Base-by-base conservation (phyloP, 1,140 invertebrate species). In the Chlorops oryzae region DNA sequence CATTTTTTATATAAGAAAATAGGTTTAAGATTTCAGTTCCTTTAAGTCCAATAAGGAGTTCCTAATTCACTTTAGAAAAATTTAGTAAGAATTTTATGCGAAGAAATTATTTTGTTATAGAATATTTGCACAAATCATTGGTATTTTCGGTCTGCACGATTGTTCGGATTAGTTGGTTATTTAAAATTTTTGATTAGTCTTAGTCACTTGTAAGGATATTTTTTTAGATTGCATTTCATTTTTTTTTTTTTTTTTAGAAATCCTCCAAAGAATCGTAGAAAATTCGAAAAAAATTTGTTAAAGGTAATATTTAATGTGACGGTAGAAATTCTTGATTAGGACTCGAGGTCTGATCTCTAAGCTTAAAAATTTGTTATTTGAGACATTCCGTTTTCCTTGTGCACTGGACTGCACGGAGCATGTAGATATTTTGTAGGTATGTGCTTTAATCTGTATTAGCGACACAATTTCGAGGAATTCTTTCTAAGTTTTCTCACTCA, bases 401-500 rank as follows among this genome's bases (percentile, higher is more conserved):
- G n/a, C n/a, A n/a, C n/a, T n/a, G n/a, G n/a, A n/a, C n/a, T n/a
- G n/a, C n/a, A n/a, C n/a, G n/a, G n/a, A n/a, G n/a, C n/a, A n/a
- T n/a, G n/a, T n/a, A n/a, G n/a, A n/a, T n/a, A n/a, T n/a, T n/a
- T n/a, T n/a, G n/a, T n/a, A n/a, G n/a, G n/a, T n/a, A n/a, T 3
- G 23, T 10, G 3, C n/a, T 25, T 9, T 15, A 32, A 32, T 10
- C 9, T 15, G 20, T 39, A 25, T 13, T 38, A 18, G 17, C 10
- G 27, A 40, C 34, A 47, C 20, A 37, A 24, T 20, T 39, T 15
- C 6, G 12, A 20, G 18, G 7, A 7, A 17, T 9, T 15, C 20
- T 32, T 34, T 4, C n/a, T 13, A 34, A 13, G 21, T 40, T 47
- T 20, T 5, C 37, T 48, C 28, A 70, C 70, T 72, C 65, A 72